phyloP scores from a whole-genome alignment of 1,140 invertebrate genomes.

The Pseudomyrmex dendroicus region DNA sequence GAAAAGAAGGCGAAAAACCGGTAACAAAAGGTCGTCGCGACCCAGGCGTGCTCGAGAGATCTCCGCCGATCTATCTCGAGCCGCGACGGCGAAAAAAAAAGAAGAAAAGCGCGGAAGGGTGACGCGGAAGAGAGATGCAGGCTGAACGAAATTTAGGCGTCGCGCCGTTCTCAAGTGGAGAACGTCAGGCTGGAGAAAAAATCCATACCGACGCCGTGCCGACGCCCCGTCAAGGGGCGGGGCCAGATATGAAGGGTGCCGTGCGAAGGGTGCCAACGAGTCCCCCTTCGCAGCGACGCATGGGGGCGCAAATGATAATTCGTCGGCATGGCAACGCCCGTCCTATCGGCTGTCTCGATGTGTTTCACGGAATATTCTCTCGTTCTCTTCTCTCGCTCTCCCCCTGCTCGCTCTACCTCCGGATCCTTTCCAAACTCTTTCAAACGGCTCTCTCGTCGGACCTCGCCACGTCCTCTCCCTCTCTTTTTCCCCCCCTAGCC shows the following conservation, averaged over 20 bases:
- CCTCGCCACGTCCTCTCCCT: neutral
- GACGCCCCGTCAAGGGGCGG: slow-evolving; percentile 67
- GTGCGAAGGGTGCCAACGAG: slow-evolving; percentile 64
- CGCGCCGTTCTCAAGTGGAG: slow-evolving; percentile 80
- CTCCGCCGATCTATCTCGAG: slow-evolving; percentile 39
- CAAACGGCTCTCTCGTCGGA: slow-evolving; percentile 48
- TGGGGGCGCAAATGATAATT: slow-evolving; percentile 79
- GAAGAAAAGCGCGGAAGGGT: neutral
- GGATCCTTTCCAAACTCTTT: slow-evolving; percentile 36
- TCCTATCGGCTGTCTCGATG: slow-evolving; percentile 66
- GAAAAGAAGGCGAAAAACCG: slow-evolving; percentile 68
- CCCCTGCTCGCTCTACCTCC: neutral
- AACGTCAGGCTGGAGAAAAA: slow-evolving; percentile 68
- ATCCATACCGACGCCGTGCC: slow-evolving; percentile 69
- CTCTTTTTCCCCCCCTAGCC: neutral
- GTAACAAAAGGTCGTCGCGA: slow-evolving; percentile 70
- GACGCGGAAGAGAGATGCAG: slow-evolving; percentile 5
- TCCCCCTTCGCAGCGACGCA: slow-evolving; percentile 73
- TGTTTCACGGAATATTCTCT: slow-evolving; percentile 45
- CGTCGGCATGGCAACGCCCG: slow-evolving; percentile 78
- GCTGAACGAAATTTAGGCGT: slow-evolving; percentile 79
- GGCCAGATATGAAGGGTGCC: slow-evolving; percentile 62
- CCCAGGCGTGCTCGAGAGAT: slow-evolving; percentile 64
- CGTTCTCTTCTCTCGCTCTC: slow-evolving; percentile 49
- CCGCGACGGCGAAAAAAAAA: slow-evolving; percentile 9